Percentiles rank a stretch among this genome's conserved stretches.
Conservation (phyloP, 2,888 invertebrate genomes). For the Euproctis similis region DNA sequence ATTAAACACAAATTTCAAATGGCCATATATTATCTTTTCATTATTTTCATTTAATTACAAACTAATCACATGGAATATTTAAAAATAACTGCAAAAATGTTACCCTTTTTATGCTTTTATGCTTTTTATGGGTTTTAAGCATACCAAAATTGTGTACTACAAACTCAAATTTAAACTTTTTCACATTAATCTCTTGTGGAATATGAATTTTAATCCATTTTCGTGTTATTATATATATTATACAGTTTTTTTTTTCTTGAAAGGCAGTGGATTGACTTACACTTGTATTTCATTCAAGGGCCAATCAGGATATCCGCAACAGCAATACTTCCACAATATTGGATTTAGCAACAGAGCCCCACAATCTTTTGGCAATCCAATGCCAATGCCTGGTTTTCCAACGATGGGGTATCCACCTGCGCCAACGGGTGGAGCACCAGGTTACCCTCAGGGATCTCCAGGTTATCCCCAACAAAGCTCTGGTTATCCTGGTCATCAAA, state of each 20-base stretch:
- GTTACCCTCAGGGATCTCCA: slow-evolving; percentile 53
- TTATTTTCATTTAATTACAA: too few relatives aligned
- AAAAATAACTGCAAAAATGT: too few relatives aligned
- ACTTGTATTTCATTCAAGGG: slow-evolving; percentile 70
- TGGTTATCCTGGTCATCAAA: slow-evolving; percentile 31
- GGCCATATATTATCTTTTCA: too few relatives aligned
- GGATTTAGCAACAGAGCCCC: slow-evolving; percentile 67
- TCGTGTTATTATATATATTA: background rate
- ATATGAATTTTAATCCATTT: slow-evolving; percentile 5
- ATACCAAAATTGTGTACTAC: slow-evolving; percentile 1
- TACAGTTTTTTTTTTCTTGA: background rate
- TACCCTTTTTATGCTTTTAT: too few relatives aligned
- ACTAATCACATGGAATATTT: too few relatives aligned
- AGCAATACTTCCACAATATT: slow-evolving; percentile 63
- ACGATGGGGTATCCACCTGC: slow-evolving; percentile 58
- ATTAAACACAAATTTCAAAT: too few relatives aligned
- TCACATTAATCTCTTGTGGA: background rate
- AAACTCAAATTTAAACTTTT: background rate
- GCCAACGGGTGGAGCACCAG: slow-evolving; percentile 46
- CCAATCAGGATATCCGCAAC: slow-evolving; percentile 71
- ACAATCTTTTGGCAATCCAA: slow-evolving; percentile 67
- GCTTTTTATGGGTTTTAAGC: too few relatives aligned
- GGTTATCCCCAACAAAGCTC: slow-evolving; percentile 37
- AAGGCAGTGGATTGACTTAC: slow-evolving; percentile 26
- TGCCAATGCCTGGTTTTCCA: slow-evolving; percentile 64